Conservation (phyloP, 2,113 vertebrate genomes). For the Myiopsitta monachus region DNA sequence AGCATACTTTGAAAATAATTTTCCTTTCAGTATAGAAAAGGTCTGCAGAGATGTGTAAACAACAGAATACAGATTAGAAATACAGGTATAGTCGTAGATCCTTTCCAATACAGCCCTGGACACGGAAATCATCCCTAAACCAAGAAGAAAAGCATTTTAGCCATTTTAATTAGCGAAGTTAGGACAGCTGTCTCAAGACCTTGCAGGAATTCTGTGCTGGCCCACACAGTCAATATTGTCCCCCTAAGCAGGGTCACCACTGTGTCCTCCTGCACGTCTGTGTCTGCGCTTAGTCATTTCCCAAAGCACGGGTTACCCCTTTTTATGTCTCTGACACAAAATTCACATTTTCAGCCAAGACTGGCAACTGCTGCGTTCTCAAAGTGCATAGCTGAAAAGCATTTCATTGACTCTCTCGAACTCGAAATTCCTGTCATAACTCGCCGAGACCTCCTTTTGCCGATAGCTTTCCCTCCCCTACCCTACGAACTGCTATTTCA, state of each 20-base stretch:
- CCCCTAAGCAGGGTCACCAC: background rate
- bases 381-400: background rate
- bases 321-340: background rate
- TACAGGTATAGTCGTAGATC: background rate
- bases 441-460: constrained; percentile 22
- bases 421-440: constrained; percentile 54
- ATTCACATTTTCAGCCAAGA: background rate
- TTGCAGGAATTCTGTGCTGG: background rate
- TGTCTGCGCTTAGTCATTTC: background rate
- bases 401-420: constrained; percentile 7
- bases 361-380: constrained; percentile 5
- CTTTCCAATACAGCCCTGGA: background rate
- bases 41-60: background rate
- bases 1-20: background rate
- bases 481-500: background rate
- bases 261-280: background rate
- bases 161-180: background rate
- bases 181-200: background rate
- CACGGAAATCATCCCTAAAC: background rate
- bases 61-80: background rate
- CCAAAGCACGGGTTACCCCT: background rate
- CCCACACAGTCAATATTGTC: background rate
- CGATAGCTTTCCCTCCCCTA: background rate
- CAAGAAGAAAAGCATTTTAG: background rate
- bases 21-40: background rate